Conservation (phyloP, 1,140 invertebrate species). For the Thaumatotibia leucotreta region DNA sequence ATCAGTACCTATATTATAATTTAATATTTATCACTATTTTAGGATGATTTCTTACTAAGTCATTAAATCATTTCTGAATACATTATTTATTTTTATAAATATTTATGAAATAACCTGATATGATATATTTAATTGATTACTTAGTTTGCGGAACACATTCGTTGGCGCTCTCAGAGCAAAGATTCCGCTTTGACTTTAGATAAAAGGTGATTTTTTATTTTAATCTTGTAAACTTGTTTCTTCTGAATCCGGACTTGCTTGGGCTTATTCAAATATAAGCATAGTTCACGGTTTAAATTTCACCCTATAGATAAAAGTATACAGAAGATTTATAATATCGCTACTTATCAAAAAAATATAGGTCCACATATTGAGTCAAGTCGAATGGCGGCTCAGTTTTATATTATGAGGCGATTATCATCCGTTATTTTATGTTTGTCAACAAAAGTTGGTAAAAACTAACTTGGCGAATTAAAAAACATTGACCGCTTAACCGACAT, state of each 20-base stretch:
- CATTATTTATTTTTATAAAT: too few species aligned
- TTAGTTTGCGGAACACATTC: neutral
- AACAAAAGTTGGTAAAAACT: neutral
- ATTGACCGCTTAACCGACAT: neutral
- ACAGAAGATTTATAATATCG: too few species aligned
- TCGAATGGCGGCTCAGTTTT: neutral
- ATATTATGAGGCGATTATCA: too few species aligned
- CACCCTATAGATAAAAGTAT: too few species aligned
- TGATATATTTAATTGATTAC: neutral
- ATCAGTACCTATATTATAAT: neutral
- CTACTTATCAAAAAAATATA: too few species aligned
- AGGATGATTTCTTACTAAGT: neutral
- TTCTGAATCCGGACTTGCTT: too few species aligned
- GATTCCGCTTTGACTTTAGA: neutral
- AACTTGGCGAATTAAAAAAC: neutral
- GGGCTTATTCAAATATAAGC: too few species aligned
- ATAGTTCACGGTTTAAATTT: too few species aligned
- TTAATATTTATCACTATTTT: neutral
- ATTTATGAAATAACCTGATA: neutral
- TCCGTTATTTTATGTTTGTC: too few species aligned
- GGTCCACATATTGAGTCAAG: too few species aligned
- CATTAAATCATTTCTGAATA: neutral
- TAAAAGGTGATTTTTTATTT: neutral
- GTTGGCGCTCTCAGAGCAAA: neutral
- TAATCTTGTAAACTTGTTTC: too few species aligned